Evolutionary conservation across 2,113 vertebrate genomes (phyloP), one percentile per base, ranked within the genome.

Genomic region (Cariama cristata): DNA sequence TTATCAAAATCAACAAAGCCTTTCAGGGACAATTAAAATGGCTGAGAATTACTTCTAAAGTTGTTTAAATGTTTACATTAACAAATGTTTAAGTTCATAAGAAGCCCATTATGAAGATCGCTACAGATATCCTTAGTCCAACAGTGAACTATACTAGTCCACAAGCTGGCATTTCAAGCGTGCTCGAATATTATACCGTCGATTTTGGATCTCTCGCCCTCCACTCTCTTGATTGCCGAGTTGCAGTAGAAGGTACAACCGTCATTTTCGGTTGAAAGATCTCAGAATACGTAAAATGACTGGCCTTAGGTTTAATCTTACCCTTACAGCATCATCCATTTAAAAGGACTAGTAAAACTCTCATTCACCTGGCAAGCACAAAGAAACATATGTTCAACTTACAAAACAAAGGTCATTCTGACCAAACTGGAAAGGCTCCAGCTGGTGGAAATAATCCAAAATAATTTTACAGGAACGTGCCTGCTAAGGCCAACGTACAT

Each of bases 71-170:
- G 35, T 9, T 66, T 12, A 6, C 4, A 3, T 7, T 21, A 50
- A 32, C 49, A n/a, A 59, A 32, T 6, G 11, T 2, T 56, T 24
- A 58, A 21, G 52, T 14, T 60, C 5, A 2, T 23, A 52, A 35
- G 38, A 45, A 75, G 73, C 17, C 77, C 28, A 5, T 2, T 0
- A 28, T 2, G 27, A 42, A 44, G 79, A 83, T n/a, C 0, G 0
- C 26, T 14, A 17, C 20, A 15, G 60, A 62, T 50, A 10, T 12
- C 26, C 81, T n/a, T 11, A 18, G 24, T 42, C 35, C 60, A 32
- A 0, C 0, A 50, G 40, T 30, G n/a, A 76, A 45, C 5, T 19
- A 1, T 5, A 2, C 19, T 28, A 45, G 42, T 8, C 35, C 42
- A 35, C 32, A 35, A 77, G 50, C 2, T 30, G 42, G 14, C 33